phyloP scores from a whole-genome alignment of 2,797 vertebrate species.

The Antennarius maculatus region DNA sequence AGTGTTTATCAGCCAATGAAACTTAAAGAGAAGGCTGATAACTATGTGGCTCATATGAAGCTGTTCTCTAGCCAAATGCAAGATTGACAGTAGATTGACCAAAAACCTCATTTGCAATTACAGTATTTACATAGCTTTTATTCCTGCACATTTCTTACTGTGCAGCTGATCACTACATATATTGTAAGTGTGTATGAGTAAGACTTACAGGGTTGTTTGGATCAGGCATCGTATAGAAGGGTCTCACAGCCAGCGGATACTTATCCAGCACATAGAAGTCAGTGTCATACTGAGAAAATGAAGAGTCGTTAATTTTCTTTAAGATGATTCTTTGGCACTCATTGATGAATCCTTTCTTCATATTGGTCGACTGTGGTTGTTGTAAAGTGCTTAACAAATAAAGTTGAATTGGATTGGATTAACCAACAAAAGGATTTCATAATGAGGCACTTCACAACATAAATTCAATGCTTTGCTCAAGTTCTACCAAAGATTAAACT shows the following conservation, averaged over 20 bases:
- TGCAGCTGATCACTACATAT: neutral
- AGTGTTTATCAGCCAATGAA: neutral
- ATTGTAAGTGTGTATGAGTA: neutral
- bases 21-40: neutral
- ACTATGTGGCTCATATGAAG: neutral
- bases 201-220: slow-evolving; percentile 89
- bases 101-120: slow-evolving; percentile 5
- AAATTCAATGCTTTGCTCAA: neutral
- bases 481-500: neutral
- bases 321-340: neutral
- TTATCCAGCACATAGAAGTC: slow-evolving; percentile 99
- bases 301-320: slow-evolving; percentile 4
- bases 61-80: neutral
- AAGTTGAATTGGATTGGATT: too few species aligned
- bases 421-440: neutral
- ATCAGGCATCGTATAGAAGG: slow-evolving; percentile 99
- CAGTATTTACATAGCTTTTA: slow-evolving; percentile 3
- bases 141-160: neutral
- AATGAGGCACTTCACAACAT: neutral
- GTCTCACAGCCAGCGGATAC: slow-evolving; percentile 95
- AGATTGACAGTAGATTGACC: slow-evolving; percentile 3
- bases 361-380: too few species aligned
- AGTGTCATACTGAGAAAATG: slow-evolving; percentile 91
- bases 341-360: neutral
- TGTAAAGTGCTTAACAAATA: too few species aligned